These are phyloP conservation scores for Tenthredo livida DNA, from an alignment of 2,888 invertebrate species.

Conservation along the genomic window DNA sequence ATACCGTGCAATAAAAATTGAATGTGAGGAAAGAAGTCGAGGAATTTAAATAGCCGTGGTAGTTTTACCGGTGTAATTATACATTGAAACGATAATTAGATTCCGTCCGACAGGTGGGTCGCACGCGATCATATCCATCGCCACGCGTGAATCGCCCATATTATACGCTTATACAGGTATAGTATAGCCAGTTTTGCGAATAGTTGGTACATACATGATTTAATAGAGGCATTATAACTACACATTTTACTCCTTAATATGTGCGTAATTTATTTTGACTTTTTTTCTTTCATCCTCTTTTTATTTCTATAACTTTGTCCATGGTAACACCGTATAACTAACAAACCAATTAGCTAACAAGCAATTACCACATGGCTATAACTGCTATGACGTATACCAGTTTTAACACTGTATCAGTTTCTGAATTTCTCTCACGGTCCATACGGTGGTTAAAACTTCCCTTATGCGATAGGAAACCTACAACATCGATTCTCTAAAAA, in stretches of 20 bases:
- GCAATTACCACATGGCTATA: constrained; percentile 10
- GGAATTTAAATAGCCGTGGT: background rate
- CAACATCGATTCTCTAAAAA: background rate
- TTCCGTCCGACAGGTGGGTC: background rate
- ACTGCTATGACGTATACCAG: background rate
- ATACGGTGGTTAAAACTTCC: background rate
- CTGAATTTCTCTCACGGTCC: background rate
- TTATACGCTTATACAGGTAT: background rate
- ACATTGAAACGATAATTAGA: constrained; percentile 22
- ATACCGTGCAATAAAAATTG: background rate
- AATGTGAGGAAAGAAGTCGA: background rate
- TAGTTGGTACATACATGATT: background rate
- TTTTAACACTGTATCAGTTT: background rate
- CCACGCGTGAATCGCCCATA: background rate
- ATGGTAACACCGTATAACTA: background rate
- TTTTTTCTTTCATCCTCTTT: background rate
- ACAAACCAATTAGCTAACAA: constrained; percentile 46
- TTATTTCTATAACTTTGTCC: background rate
- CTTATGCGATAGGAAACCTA: background rate
- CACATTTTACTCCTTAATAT: background rate
- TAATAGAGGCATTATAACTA: background rate
- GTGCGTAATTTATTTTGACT: background rate
- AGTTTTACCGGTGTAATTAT: constrained; percentile 10
- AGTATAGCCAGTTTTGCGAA: background rate
- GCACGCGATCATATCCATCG: background rate